Evolutionary conservation across 2,797 vertebrate genomes (phyloP).

Genomic region (Chrosomus eos): DNA sequence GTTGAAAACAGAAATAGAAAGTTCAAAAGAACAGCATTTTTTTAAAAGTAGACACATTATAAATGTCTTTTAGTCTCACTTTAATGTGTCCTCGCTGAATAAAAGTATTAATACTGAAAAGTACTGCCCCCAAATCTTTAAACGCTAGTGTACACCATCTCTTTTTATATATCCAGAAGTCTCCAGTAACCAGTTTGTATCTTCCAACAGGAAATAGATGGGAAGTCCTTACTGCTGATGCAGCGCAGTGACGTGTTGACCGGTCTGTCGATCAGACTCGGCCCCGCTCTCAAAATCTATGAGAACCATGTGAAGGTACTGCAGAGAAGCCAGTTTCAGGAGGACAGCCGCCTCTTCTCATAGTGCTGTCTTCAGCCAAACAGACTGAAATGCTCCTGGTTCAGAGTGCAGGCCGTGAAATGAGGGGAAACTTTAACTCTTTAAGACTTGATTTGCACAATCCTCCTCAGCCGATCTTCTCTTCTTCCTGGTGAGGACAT

Average conservation of each 20-base stretch:
- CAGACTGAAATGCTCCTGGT: slow-evolving; percentile 31
- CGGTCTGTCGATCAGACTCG: slow-evolving; percentile 89
- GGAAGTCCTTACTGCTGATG: slow-evolving; percentile 91
- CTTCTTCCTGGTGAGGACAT: slow-evolving; percentile 21
- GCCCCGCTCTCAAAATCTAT: slow-evolving; percentile 92
- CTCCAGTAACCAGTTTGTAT: not conserved
- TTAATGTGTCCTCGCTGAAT: not conserved
- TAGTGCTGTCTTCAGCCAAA: not conserved
- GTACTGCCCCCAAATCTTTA: not conserved
- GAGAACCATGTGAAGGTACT: slow-evolving; percentile 91
- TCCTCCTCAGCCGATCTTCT: not conserved
- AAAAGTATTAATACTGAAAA: not conserved
- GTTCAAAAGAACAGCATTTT: no score
- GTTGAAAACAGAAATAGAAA: not conserved
- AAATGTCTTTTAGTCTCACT: not conserved
- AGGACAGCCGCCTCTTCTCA: slow-evolving; percentile 77
- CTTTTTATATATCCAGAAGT: not conserved
- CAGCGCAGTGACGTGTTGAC: slow-evolving; percentile 91
- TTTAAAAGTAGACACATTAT: no score
- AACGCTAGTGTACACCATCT: not conserved
- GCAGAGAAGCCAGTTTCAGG: slow-evolving; percentile 90
- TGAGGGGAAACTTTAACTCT: slow-evolving; percentile 34
- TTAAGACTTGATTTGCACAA: slow-evolving; percentile 45
- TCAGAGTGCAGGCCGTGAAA: not conserved
- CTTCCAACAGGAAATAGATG: slow-evolving; percentile 85